phyloP scores from a whole-genome alignment of 2,113 vertebrate genomes.

The Eleginops maclovinus region DNA sequence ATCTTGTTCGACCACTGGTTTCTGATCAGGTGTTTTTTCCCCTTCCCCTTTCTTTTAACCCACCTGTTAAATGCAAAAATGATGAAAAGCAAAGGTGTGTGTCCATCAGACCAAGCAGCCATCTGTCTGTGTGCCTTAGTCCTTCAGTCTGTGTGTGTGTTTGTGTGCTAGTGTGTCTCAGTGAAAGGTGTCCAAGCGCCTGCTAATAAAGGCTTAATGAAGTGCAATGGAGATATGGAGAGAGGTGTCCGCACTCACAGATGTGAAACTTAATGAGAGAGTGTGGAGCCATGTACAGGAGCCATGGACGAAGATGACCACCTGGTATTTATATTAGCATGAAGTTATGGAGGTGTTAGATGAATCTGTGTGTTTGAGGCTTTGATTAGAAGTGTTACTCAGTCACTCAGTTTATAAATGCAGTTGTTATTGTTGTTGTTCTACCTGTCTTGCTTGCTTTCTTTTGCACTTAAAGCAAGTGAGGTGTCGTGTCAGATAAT shows the following conservation, averaged over 20 bases:
- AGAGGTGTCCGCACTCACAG: conserved; percentile 64
- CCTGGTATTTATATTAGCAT: conserved; percentile 37
- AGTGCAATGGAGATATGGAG: conserved; percentile 63
- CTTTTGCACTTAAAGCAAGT: neutral
- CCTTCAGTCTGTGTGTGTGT: neutral
- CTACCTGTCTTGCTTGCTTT: neutral
- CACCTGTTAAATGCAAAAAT: neutral
- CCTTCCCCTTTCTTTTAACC: neutral
- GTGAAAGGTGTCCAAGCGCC: conserved; percentile 49
- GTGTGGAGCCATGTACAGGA: conserved; percentile 42
- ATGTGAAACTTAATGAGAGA: conserved; percentile 77
- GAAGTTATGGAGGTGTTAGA: conserved; percentile 8
- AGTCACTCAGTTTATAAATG: neutral
- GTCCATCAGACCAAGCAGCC: conserved; percentile 23
- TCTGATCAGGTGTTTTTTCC: conserved; percentile 5
- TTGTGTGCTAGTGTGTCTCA: neutral
- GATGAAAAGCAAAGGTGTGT: conserved; percentile 16
- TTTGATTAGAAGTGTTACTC: conserved; percentile 12
- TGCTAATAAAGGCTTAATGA: conserved; percentile 75
- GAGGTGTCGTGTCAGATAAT: neutral
- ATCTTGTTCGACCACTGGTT: conserved; percentile 48
- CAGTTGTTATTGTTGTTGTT: neutral
- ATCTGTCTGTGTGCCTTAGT: conserved; percentile 1
- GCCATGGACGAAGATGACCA: conserved; percentile 42
- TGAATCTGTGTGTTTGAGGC: conserved; percentile 27